These are phyloP conservation scores for Telmatherina bonti DNA, from an alignment of 2,797 vertebrate genomes.

Conservation along the genomic window DNA sequence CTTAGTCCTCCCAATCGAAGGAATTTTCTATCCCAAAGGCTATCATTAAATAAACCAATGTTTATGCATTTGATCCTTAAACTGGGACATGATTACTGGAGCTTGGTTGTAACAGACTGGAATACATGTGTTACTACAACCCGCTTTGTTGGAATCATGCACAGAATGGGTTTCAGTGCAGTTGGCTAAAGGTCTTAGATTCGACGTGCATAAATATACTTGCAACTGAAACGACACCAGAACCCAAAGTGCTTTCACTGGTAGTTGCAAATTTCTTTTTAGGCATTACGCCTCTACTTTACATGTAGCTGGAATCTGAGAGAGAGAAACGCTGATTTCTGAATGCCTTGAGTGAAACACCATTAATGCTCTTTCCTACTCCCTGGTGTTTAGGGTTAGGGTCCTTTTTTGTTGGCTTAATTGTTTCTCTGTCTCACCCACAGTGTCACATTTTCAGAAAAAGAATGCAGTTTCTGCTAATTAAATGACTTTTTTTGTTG, in stretches of 20 bases:
- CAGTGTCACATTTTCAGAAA: neutral
- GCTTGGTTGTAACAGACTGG: conserved; percentile 54
- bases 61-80: conserved; percentile 75
- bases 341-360: conserved; percentile 28
- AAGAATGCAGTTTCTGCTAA: conserved; percentile 14
- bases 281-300: conserved; percentile 19
- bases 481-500: conserved; percentile 21
- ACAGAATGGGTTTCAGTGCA: conserved; percentile 34
- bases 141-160: conserved; percentile 39
- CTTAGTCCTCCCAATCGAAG: conserved; percentile 44
- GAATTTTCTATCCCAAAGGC: conserved; percentile 47
- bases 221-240: conserved; percentile 34
- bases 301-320: conserved; percentile 21
- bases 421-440: neutral
- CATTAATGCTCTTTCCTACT: conserved; percentile 13
- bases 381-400: conserved; percentile 5
- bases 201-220: conserved; percentile 48
- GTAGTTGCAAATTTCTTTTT: conserved; percentile 14
- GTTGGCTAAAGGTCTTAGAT: conserved; percentile 29
- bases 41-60: conserved; percentile 72
- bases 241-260: conserved; percentile 23
- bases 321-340: conserved; percentile 33
- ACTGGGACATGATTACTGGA: conserved; percentile 60
- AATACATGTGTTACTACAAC: conserved; percentile 59
- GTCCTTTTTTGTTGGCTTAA: neutral